Base-by-base conservation (phyloP, 2,888 invertebrate species). In the Mechanitis mazaeus region DNA sequence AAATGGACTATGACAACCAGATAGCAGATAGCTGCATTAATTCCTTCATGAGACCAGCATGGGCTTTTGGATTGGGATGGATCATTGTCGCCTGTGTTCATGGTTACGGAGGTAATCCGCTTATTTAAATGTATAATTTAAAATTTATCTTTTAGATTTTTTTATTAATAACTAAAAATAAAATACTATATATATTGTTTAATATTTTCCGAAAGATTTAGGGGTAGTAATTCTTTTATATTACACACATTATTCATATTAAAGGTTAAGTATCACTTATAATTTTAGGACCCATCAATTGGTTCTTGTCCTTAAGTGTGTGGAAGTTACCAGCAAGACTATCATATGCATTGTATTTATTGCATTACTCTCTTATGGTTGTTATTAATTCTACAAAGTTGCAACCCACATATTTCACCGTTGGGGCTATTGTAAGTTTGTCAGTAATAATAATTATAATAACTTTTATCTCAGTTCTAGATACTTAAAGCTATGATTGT, bases 271-370 rank as follows among this genome's bases (percentile, higher is more conserved):
- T 42, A 9, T 42, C 3, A 42, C 2, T 42, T 42, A 9, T 42
- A 42, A 9, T 35, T 42, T 42, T 42, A 89, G 89, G 83, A 63
- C 75, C 81, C 31, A 75, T 90, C 5, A 81, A 87, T 61, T 82
- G 89, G 86, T 74, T 92, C 46, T 70, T 92, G 12, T 87, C 90
- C 0, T 72, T 86, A 1, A 75, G 77, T 20, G 70, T 90, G 55
- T 92, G 91, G 83, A 88, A 91, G 71, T 73, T 91, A 2, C 72
- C 91, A 3, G 84, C 87, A 33, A 84, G 91, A 54, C 73, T 93
- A 1, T 91, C 91, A 0, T 92, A 91, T 60, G 90, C 90, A 2
- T 90, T 92, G 82, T 92, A 91, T 66, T n/a, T 50, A 31, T 31
- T 50, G 9, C 50, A 50, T 31, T 31, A 31, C 9, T 31, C 50